phyloP scores from a whole-genome alignment of 2,797 vertebrate genomes.

The Epinephelus coioides region DNA sequence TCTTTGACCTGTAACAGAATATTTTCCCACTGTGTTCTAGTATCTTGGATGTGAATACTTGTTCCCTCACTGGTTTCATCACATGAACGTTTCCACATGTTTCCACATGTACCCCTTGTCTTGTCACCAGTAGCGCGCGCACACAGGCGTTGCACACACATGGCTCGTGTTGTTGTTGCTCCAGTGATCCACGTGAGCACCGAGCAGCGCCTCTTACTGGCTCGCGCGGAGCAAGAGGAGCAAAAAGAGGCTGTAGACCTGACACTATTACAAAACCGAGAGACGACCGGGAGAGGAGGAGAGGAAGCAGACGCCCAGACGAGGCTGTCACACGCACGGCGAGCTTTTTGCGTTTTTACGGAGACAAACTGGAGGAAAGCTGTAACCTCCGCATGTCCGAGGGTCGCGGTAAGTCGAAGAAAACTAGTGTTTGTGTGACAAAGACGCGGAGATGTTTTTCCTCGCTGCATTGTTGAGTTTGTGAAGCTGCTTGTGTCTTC shows the following conservation, averaged over 20 bases:
- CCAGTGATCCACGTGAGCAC: constrained; percentile 74
- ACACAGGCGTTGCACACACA: constrained; percentile 48
- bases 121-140: constrained; percentile 7
- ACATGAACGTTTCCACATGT: too few relatives aligned
- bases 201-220: constrained; percentile 61
- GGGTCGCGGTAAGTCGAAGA: constrained; percentile 61
- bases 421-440: background rate
- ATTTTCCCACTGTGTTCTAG: too few relatives aligned
- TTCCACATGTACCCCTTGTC: too few relatives aligned
- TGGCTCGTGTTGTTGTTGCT: constrained; percentile 77
- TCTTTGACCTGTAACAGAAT: too few relatives aligned
- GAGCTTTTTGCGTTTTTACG: background rate
- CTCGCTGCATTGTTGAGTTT: background rate
- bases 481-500: background rate
- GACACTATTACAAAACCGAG: background rate
- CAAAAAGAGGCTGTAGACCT: constrained; percentile 1
- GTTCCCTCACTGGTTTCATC: too few relatives aligned
- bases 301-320: background rate
- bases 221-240: constrained; percentile 29
- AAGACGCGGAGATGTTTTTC: background rate
- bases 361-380: background rate
- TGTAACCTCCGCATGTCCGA: constrained; percentile 58
- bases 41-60: too few relatives aligned
- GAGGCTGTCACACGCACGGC: background rate
- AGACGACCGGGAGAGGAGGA: too few relatives aligned